Evolutionary conservation across 2,113 vertebrate genomes (phyloP).

Genomic region (Eubucco bourcierii): DNA sequence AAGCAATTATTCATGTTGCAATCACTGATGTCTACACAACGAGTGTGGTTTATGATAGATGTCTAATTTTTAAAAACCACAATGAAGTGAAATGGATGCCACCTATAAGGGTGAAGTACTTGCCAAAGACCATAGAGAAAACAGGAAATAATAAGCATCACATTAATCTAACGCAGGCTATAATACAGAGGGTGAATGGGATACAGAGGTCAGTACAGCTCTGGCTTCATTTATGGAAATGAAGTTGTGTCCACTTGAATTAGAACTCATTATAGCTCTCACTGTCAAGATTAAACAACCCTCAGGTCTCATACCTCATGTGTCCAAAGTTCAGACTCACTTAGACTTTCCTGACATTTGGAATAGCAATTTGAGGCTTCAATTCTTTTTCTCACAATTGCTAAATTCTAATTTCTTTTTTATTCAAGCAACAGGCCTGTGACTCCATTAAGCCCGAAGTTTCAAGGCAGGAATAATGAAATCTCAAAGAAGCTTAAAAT

Average conservation of each 20-base stretch:
- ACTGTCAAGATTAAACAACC: neutral
- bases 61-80: neutral
- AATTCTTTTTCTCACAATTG: neutral
- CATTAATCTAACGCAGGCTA: neutral
- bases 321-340: neutral
- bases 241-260: neutral
- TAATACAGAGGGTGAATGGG: neutral
- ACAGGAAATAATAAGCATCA: neutral
- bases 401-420: neutral
- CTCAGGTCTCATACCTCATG: neutral
- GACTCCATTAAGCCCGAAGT: neutral
- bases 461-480: neutral
- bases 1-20: neutral
- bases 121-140: neutral
- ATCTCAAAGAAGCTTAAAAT: neutral
- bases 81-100: neutral
- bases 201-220: neutral
- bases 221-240: slow-evolving; percentile 19
- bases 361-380: slow-evolving; percentile 3
- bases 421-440: neutral
- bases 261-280: neutral
- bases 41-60: neutral
- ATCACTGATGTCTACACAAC: neutral
- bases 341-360: neutral
- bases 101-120: neutral